phyloP scores from a whole-genome alignment of 2,888 invertebrate species.

The Hydraecia micacea region DNA sequence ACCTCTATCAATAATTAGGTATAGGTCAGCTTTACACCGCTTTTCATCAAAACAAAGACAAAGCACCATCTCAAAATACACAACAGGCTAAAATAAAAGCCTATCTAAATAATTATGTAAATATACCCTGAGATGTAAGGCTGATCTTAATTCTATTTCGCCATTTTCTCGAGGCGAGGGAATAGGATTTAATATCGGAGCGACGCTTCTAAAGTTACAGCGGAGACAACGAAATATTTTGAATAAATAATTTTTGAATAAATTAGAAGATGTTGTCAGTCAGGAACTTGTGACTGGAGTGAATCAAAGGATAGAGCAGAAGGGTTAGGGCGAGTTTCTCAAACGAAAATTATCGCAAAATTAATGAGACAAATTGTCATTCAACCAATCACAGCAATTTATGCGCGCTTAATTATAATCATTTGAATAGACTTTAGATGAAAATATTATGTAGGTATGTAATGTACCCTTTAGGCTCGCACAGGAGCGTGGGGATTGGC shows the following conservation, averaged over 20 bases:
- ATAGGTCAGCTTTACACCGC: not conserved
- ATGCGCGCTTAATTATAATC: too few relatives aligned
- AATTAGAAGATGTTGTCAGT: slow-evolving; percentile 19
- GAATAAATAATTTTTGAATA: slow-evolving; percentile 36
- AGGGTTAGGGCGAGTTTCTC: not conserved
- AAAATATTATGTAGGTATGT: too few relatives aligned
- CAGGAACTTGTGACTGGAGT: not conserved
- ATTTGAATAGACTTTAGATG: too few relatives aligned
- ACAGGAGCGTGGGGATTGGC: not conserved
- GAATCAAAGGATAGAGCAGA: not conserved
- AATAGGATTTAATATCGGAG: slow-evolving; percentile 74
- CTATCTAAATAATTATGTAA: slow-evolving; percentile 73
- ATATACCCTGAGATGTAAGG: slow-evolving; percentile 69
- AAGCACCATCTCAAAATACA: slow-evolving; percentile 48
- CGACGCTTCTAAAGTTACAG: slow-evolving; percentile 65
- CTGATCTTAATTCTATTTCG: slow-evolving; percentile 77
- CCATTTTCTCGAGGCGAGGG: slow-evolving; percentile 73
- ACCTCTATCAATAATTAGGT: not conserved
- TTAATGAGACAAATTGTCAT: not conserved
- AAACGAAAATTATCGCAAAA: not conserved
- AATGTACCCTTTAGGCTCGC: not conserved
- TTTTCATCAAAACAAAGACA: slow-evolving; percentile 24
- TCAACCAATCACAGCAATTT: too few relatives aligned
- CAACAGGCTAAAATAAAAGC: slow-evolving; percentile 55
- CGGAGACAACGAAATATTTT: slow-evolving; percentile 46